These are phyloP conservation scores for Trichonephila clavata DNA, from an alignment of 1,140 invertebrate species.

Conservation along the genomic window DNA sequence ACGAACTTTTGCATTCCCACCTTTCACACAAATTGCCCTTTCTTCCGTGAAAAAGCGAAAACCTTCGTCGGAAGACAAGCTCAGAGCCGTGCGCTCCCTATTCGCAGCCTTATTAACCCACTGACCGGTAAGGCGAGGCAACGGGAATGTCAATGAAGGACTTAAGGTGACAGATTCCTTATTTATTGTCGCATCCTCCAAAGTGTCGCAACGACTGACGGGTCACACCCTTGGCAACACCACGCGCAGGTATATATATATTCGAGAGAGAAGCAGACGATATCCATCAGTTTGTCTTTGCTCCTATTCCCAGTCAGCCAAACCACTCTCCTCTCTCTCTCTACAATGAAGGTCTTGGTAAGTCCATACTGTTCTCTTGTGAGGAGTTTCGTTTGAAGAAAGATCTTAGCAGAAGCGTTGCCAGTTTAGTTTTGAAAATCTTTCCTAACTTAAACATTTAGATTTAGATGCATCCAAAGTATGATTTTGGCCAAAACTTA, in stretches of 20 bases:
- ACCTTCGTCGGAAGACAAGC: background rate
- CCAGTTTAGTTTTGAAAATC: no score
- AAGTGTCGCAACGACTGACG: background rate
- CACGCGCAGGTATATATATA: background rate
- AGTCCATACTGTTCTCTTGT: background rate
- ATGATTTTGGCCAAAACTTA: no score
- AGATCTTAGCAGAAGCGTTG: no score
- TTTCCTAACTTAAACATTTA: no score
- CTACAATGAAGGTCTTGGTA: background rate
- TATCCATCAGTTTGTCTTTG: no score
- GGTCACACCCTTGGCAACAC: background rate
- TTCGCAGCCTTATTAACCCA: constrained; percentile 3
- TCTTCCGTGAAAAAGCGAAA: background rate
- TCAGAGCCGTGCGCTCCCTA: background rate
- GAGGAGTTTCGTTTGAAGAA: no score
- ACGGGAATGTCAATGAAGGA: background rate
- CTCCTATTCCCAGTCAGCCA: background rate
- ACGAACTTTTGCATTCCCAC: no score
- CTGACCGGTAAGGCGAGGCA: background rate
- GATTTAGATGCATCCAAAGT: no score
- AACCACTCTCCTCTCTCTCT: background rate
- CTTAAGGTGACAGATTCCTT: background rate
- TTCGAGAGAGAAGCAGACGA: background rate
- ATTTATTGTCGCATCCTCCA: background rate
- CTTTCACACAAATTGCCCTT: no score